A percentile compares a stretch with the other conserved stretches of the same genome.
Conservation (phyloP, 2,113 vertebrate genomes). For the Corythornis madagascariensis region DNA sequence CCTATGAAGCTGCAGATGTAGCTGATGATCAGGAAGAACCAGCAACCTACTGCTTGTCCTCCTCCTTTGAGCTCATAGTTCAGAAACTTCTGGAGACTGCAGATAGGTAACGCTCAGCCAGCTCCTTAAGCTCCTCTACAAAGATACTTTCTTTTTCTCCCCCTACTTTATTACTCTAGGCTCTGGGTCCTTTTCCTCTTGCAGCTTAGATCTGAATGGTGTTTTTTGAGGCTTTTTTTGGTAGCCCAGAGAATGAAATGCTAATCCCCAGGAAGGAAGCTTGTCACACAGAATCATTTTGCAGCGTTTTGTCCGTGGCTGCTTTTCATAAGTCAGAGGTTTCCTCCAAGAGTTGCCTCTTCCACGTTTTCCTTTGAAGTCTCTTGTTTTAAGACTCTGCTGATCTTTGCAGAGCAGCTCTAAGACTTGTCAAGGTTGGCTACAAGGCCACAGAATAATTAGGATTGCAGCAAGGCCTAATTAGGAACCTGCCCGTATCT, state of each 20-base stretch:
- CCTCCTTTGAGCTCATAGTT: constrained; percentile 97
- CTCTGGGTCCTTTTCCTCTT: not conserved
- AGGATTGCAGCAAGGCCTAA: not conserved
- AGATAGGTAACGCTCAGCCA: constrained; percentile 78
- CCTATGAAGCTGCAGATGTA: constrained; percentile 95
- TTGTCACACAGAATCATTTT: not conserved
- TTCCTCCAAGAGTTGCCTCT: not conserved
- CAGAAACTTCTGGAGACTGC: constrained; percentile 98
- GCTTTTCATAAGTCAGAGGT: not conserved
- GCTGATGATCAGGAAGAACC: constrained; percentile 97
- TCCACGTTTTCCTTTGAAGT: not conserved
- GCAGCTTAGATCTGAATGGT: not conserved
- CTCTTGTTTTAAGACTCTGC: not conserved
- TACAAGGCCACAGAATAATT: not conserved
- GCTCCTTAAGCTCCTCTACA: not conserved
- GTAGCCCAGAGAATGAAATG: too few relatives aligned
- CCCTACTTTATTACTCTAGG: not conserved
- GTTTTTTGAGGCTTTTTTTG: not conserved
- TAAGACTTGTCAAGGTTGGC: not conserved
- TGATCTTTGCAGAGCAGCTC: not conserved
- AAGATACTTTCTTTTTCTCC: not conserved
- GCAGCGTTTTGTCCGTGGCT: not conserved
- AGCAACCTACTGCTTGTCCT: constrained; percentile 94
- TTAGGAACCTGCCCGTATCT: accelerated
- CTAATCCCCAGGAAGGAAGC: not conserved